These are phyloP conservation scores for Athene cunicularia DNA, from an alignment of 2,113 vertebrate genomes.

Conservation along the genomic window DNA sequence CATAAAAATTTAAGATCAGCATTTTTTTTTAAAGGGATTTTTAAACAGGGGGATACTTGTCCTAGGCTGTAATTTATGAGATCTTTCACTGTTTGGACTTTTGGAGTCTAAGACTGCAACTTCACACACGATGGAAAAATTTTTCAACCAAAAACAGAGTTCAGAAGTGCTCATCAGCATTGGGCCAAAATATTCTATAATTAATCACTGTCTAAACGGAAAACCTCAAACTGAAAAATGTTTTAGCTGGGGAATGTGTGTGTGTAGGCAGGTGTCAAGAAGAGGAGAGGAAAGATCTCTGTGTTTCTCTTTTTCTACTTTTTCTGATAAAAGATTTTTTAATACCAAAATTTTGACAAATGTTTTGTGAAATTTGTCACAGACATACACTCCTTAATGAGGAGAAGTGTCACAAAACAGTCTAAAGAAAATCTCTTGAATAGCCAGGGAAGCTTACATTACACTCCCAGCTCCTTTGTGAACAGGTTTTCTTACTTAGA, in stretches of 20 bases:
- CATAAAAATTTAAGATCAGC: not conserved
- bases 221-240: not conserved
- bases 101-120: not conserved
- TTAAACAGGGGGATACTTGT: not conserved
- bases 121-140: not conserved
- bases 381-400: not conserved
- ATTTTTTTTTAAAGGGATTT: not conserved
- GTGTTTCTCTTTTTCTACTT: not conserved
- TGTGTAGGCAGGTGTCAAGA: not conserved
- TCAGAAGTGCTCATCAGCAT: not conserved
- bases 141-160: not conserved
- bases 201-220: not conserved
- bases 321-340: not conserved
- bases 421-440: not conserved
- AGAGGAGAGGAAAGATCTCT: not conserved
- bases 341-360: not conserved
- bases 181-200: not conserved
- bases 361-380: not conserved
- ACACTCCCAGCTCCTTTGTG: not conserved
- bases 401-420: not conserved
- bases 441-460: not conserved
- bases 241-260: not conserved
- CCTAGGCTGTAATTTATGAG: not conserved
- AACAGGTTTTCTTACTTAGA: not conserved
- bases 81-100: not conserved